Base-by-base conservation (phyloP, 2,888 invertebrate genomes). In the Digitonthophagus gazella region DNA sequence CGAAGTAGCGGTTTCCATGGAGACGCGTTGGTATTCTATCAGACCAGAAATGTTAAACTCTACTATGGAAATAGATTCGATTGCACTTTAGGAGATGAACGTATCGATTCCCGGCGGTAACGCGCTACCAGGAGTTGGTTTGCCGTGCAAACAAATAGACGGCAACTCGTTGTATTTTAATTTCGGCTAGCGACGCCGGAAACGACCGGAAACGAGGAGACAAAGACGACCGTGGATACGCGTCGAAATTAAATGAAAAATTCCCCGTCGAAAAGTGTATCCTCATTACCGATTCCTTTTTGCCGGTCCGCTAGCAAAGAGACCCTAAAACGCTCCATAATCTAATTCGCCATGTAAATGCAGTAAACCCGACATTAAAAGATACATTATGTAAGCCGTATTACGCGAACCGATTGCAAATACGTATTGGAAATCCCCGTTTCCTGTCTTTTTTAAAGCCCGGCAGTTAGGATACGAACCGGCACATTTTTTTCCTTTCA, bases 31-130 rank as follows among this genome's bases (percentile, higher is more conserved):
- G 44, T 54, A 65, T 18, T 65, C 65, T 65, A 65, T 65, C 65
- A 54, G 44, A 16, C 8, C 15, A 55, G 54, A 54, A 15, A 55
- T 54, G 65, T 55, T 44, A 54, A 54, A 54, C 55, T 65, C 65
- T 54, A 15, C 65, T 65, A 54, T 55, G 65, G 68, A 69, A 67
- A 68, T 67, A 67, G 69, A 71, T 69, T 71, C 69, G 69, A 68
- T 67, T 69, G 67, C 65, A 70, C 71, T 71, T 58, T 69, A 67
- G 65, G 67, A 68, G 70, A 70, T 70, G 70, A 70, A 64, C 65
- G 70, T 70, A 70, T 70, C 70, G 70, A 70, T 70, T 68, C 19
- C 65, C 55, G 65, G 15, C 16, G 55, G 65, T 54, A 65, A 70
- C 66, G 58, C 57, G 65, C 65, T 57, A 66, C 66, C 61, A 19